A percentile compares a stretch with the other conserved stretches of the same genome.
phyloP scores from a whole-genome alignment of 2,113 vertebrate genomes.

The Sebastes schlegelii region DNA sequence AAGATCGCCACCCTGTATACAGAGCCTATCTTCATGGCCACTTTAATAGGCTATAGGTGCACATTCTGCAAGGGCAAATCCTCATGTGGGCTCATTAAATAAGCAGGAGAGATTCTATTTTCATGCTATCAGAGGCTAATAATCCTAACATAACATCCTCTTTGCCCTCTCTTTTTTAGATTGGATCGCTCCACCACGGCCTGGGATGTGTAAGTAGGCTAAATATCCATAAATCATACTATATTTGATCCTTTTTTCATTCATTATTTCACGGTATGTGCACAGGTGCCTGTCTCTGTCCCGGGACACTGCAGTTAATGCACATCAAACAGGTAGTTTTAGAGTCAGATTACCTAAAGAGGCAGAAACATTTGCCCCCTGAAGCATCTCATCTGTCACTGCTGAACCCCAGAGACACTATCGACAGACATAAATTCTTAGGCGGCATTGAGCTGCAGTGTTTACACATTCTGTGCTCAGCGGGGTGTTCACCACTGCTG shows the following conservation, averaged over 20 bases:
- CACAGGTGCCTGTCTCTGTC: conserved; percentile 9
- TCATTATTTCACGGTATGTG: neutral
- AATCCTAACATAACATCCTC: neutral
- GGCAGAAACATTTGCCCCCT: conserved; percentile 18
- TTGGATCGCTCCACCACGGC: conserved; percentile 96
- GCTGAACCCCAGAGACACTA: neutral
- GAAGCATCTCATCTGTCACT: conserved; percentile 11
- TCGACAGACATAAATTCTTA: conserved; percentile 38
- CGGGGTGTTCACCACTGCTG: conserved; percentile 4
- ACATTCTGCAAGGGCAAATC: neutral
- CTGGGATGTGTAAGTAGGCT: conserved; percentile 96
- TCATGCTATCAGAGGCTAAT: neutral
- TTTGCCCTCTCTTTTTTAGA: conserved; percentile 82
- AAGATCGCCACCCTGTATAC: neutral
- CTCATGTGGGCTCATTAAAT: neutral
- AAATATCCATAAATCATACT: conserved; percentile 43
- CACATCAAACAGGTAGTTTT: conserved; percentile 29
- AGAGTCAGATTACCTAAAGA: conserved; percentile 22
- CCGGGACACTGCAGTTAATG: neutral
- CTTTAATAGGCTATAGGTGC: conserved; percentile 3
- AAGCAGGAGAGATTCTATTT: neutral
- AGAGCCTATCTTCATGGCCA: conserved; percentile 8
- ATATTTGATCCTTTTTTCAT: conserved; percentile 6
- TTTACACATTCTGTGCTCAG: conserved; percentile 44
- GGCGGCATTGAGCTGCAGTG: conserved; percentile 30